These are phyloP conservation scores for Kradibia gibbosae DNA, from an alignment of 1,140 invertebrate genomes.

Conservation along the genomic window DNA sequence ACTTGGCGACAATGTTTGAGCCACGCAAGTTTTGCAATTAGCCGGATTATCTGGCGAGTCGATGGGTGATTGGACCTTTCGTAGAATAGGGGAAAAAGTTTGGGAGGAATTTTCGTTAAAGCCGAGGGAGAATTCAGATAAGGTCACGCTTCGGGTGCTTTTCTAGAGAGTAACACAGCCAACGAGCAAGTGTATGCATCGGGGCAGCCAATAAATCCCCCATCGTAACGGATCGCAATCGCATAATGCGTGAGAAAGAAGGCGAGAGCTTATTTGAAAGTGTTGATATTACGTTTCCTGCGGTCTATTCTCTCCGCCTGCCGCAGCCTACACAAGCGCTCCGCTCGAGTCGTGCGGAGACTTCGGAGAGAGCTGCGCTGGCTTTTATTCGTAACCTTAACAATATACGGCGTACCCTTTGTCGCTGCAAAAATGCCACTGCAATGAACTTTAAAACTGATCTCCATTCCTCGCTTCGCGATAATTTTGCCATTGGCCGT, in stretches of 20 bases:
- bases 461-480: too few relatives aligned
- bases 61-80: neutral
- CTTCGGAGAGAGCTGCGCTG: too few relatives aligned
- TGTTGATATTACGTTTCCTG: conserved; percentile 31
- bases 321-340: neutral
- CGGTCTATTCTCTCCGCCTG: conserved; percentile 3
- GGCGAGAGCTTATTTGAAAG: conserved; percentile 26
- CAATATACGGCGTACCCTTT: too few relatives aligned
- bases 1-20: too few relatives aligned
- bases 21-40: conserved; percentile 1
- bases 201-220: conserved; percentile 25
- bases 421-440: too few relatives aligned
- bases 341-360: neutral
- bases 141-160: conserved; percentile 18
- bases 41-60: too few relatives aligned
- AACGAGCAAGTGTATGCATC: neutral
- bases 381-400: too few relatives aligned
- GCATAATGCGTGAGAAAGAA: conserved; percentile 45
- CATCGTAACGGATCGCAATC: conserved; percentile 54
- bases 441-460: too few relatives aligned
- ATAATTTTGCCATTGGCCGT: too few relatives aligned
- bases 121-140: conserved; percentile 30
- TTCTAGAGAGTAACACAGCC: conserved; percentile 12
- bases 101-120: neutral
- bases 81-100: neutral